phyloP scores from a whole-genome alignment of 2,797 vertebrate species.

The Acropternis orthonyx region DNA sequence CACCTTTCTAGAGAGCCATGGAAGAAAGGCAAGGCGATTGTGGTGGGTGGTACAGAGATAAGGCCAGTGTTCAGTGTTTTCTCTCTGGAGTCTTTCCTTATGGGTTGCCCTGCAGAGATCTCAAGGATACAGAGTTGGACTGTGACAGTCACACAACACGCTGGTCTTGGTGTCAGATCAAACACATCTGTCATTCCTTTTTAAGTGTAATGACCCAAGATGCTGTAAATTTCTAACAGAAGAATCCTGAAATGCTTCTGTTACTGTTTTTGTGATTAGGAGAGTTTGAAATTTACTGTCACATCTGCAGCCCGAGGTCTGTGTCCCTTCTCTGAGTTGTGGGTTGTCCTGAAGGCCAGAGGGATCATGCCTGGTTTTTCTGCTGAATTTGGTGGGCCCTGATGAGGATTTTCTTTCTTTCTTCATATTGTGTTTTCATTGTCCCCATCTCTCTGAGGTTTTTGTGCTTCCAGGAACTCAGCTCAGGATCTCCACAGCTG shows the following conservation, averaged over 20 bases:
- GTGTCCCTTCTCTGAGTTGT: neutral
- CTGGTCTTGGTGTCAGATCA: neutral
- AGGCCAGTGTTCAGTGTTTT: neutral
- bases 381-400: neutral
- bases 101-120: neutral
- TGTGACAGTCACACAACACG: neutral
- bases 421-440: neutral
- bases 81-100: neutral
- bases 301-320: neutral
- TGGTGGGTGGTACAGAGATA: neutral
- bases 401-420: neutral
- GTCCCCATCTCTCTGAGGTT: neutral
- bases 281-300: neutral
- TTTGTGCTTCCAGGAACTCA: slow-evolving; percentile 30
- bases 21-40: neutral
- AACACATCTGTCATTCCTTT: neutral
- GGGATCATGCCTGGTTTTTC: neutral
- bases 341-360: neutral
- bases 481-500: neutral
- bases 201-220: neutral
- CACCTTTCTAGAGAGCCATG: neutral
- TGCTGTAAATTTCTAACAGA: neutral
- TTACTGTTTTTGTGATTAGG: neutral
- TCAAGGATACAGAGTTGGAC: neutral
- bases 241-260: neutral